Evolutionary conservation across 2,888 invertebrate species (phyloP).

Genomic region (Onthophagus sagittarius): DNA sequence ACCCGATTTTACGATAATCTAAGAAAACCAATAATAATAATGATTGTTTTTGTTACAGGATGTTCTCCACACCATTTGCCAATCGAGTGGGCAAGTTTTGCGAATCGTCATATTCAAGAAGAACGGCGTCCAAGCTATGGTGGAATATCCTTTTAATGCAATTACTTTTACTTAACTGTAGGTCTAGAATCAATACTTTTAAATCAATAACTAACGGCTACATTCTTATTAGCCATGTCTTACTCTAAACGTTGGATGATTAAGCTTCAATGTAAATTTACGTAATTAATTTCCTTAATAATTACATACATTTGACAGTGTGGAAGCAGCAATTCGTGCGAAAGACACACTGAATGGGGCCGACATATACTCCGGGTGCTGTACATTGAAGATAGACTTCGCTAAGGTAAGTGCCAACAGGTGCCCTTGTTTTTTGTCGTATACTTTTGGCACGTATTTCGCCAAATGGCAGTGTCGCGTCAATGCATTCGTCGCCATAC

Average conservation of each 20-base stretch:
- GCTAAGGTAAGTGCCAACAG: slow-evolving; percentile 77
- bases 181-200: no score
- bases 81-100: slow-evolving; percentile 90
- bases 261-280: no score
- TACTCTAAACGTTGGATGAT: no score
- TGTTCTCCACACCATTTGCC: slow-evolving; percentile 96
- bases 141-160: slow-evolving; percentile 86
- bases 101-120: slow-evolving; percentile 99
- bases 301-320: slow-evolving; percentile 76
- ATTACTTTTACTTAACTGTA: slow-evolving; percentile 32
- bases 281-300: no score
- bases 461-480: not conserved
- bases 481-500: not conserved
- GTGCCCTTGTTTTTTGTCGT: not conserved
- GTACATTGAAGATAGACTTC: slow-evolving; percentile 97
- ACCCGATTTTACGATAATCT: no score
- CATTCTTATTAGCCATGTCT: no score
- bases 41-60: slow-evolving; percentile 72
- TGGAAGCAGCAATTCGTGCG: slow-evolving; percentile 90
- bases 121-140: slow-evolving; percentile 98
- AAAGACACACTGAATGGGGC: slow-evolving; percentile 96
- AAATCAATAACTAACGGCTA: no score
- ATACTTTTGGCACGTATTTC: not conserved
- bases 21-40: no score
- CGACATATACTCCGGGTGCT: slow-evolving; percentile 99